A percentile compares a stretch with the other conserved stretches of the same genome.
phyloP scores from a whole-genome alignment of 2,113 vertebrate genomes.

The Chascanopsetta lugubris region DNA sequence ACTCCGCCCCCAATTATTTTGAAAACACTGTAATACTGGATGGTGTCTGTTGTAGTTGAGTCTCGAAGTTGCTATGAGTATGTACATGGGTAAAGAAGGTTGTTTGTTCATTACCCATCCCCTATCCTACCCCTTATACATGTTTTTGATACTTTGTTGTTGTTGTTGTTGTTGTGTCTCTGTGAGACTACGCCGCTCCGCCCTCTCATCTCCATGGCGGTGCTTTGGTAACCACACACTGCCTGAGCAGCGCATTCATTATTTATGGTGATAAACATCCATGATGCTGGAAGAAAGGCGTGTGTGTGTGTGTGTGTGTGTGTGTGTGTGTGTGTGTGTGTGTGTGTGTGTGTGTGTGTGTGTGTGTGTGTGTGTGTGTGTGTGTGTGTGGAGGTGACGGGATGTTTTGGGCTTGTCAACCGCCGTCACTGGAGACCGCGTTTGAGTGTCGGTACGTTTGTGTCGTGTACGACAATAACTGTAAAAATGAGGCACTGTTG shows the following conservation, averaged over 20 bases:
- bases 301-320: not conserved
- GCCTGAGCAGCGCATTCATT: constrained; percentile 56
- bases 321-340: not conserved
- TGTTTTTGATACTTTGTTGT: constrained; percentile 11
- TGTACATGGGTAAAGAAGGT: not conserved
- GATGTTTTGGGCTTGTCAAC: constrained; percentile 42
- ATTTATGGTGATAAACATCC: constrained; percentile 64
- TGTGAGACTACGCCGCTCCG: constrained; percentile 12
- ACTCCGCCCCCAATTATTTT: too few species aligned
- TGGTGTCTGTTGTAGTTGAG: too few species aligned
- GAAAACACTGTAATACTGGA: too few species aligned
- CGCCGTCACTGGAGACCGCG: constrained; percentile 27
- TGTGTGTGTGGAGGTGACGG: constrained; percentile 22
- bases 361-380: not conserved
- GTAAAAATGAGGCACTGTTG: constrained; percentile 39
- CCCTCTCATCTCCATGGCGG: constrained; percentile 45
- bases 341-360: not conserved
- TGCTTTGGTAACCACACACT: constrained; percentile 48
- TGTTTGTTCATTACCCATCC: not conserved
- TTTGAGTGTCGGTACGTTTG: constrained; percentile 5
- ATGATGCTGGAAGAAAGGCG: constrained; percentile 33
- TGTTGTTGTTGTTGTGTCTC: not conserved
- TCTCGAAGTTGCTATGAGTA: not conserved
- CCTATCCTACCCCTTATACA: not conserved
- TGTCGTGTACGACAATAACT: constrained; percentile 14